phyloP scores from a whole-genome alignment of 2,113 vertebrate species.

The Pycnonotus jocosus region DNA sequence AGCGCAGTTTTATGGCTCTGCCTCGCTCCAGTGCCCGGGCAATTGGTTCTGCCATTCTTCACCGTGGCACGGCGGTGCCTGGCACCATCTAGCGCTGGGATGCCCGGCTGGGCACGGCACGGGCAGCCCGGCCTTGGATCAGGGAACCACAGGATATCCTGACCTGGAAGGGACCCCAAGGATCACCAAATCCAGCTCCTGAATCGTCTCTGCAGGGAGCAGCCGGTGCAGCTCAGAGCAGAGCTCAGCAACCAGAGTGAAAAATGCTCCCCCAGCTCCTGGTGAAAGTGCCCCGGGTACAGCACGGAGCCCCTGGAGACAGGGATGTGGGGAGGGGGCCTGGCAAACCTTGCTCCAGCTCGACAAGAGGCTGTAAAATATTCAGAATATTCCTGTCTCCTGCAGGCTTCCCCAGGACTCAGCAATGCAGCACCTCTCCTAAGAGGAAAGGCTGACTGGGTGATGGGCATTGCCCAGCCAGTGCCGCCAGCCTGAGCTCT shows the following conservation, averaged over 20 bases:
- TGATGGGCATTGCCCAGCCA: neutral
- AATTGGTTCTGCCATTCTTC: neutral
- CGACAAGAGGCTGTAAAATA: neutral
- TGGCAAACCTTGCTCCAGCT: rapidly evolving
- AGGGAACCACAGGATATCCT: neutral
- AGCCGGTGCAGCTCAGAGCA: neutral
- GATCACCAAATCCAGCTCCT: rapidly evolving
- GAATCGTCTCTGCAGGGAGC: rapidly evolving
- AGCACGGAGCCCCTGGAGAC: neutral
- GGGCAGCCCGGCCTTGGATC: rapidly evolving
- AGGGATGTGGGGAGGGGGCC: neutral
- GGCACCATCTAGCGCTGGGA: slow-evolving; percentile 10
- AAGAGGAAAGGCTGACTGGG: neutral
- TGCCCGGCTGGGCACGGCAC: neutral
- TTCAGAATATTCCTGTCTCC: neutral
- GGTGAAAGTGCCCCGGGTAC: neutral
- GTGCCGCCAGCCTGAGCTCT: neutral
- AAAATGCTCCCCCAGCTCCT: rapidly evolving
- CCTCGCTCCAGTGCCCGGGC: neutral
- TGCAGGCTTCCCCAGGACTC: neutral
- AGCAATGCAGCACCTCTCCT: neutral
- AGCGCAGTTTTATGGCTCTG: neutral
- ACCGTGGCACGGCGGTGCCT: rapidly evolving
- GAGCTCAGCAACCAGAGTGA: neutral
- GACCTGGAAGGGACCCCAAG: neutral